Base-by-base conservation (phyloP, 2,888 invertebrate genomes). In the Arrhopalites spinosus region DNA sequence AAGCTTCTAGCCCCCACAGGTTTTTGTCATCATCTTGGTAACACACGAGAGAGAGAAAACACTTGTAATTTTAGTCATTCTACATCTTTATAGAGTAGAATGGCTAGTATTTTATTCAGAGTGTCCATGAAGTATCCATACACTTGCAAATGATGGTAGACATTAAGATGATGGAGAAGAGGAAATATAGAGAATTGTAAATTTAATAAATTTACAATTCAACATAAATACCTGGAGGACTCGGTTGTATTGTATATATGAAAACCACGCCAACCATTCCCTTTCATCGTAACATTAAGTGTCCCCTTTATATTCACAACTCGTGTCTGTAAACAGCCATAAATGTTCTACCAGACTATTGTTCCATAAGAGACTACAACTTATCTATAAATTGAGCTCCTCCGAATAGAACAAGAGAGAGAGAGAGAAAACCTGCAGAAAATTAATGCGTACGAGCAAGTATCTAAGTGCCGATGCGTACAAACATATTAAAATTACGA, bases 241-340 rank as follows among this genome's bases (percentile, higher is more conserved):
- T 25, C 13, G 36, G 36, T 3, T 7, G 36, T 3, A 36, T 3
- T 15, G 15, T 29, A 27, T 29, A 61, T 27, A 15, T 11, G 27
- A 61, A 29, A 61, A 61, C 61, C 61, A 61, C 29, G 23, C 67
- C 29, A 68, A 13, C 67, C 29, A 68, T 68, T 68, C 45, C 11
- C 36, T 47, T 47, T 68, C 67, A 68, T 68, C 67, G 25, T 68
- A 47, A 68, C 47, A 68, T 45, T 68, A 68, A 67, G 20, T 23
- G 36, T 30, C 23, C 25, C 25, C 67, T 68, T 68, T 68, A 68
- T 47, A 68, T 45, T 68, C 67, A 43, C 67, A 45, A 47, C 23
- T 68, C 47, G 67, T 68, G 47, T 47, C 25, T 20, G 67, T 68
- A 68, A 68, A 68, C 45, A 68, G 45, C 23, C 67, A 68, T 68